These are phyloP conservation scores for Leiothrix lutea DNA, from an alignment of 2,113 vertebrate genomes.

Conservation along the genomic window DNA sequence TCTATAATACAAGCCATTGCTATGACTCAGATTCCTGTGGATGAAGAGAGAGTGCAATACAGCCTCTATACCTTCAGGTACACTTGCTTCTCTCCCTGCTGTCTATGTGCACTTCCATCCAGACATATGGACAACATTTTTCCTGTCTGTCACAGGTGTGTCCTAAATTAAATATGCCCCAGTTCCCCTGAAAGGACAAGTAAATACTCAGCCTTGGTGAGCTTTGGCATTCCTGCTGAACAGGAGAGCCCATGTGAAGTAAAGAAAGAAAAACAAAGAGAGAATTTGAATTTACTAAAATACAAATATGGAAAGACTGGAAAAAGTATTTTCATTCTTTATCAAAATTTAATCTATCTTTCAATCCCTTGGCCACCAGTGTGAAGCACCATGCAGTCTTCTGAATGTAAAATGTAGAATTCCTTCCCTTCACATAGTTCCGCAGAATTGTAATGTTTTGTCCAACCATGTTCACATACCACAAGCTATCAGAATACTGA, in stretches of 20 bases:
- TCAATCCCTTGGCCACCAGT: not conserved
- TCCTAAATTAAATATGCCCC: not conserved
- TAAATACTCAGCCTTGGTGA: not conserved
- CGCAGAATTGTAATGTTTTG: not conserved
- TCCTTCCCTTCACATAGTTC: not conserved
- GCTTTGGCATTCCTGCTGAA: not conserved
- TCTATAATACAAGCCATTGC: not conserved
- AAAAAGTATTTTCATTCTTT: not conserved
- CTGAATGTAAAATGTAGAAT: not conserved
- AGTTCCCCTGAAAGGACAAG: not conserved
- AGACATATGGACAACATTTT: not conserved
- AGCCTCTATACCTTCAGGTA: not conserved
- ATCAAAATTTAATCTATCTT: not conserved
- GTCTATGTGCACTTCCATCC: not conserved
- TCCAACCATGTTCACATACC: not conserved
- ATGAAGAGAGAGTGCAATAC: not conserved
- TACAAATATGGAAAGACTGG: not conserved
- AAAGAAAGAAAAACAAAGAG: not conserved
- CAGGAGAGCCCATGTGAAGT: not conserved
- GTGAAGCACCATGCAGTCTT: not conserved
- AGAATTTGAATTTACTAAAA: not conserved
- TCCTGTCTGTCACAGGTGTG: not conserved
- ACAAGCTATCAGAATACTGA: not conserved
- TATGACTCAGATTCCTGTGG: not conserved
- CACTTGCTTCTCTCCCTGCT: not conserved